Evolutionary conservation across 2,888 invertebrate genomes (phyloP).

Genomic region (Scaptomyza parva): DNA sequence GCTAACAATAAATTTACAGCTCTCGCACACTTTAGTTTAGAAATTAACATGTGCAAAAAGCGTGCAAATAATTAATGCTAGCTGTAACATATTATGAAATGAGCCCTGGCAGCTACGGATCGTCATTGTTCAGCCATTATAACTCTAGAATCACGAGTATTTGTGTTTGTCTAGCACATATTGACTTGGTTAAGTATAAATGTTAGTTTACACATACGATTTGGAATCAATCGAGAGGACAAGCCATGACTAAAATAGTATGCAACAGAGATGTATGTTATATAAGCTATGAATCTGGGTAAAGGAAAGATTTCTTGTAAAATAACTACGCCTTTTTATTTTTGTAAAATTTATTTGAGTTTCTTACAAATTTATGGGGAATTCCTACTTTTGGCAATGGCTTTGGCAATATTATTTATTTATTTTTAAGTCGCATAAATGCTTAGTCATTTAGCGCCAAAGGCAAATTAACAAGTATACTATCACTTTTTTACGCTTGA

Average conservation of each 20-base stretch:
- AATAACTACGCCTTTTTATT: background rate
- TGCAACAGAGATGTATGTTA: background rate
- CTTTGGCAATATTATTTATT: slow-evolving; percentile 3
- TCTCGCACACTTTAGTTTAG: slow-evolving; percentile 1
- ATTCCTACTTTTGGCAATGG: background rate
- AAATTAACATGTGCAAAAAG: slow-evolving; percentile 48
- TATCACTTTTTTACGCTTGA: slow-evolving; percentile 52
- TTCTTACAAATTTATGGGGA: background rate
- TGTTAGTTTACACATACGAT: background rate
- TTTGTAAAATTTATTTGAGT: background rate
- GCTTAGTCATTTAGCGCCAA: slow-evolving; percentile 33
- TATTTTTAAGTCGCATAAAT: slow-evolving; percentile 12
- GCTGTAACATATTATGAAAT: slow-evolving; percentile 23
- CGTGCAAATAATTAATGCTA: slow-evolving; percentile 10
- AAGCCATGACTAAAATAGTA: background rate
- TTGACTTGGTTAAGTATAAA: background rate
- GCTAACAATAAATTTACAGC: background rate
- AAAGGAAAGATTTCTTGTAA: background rate
- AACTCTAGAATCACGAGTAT: slow-evolving; percentile 5
- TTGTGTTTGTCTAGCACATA: slow-evolving; percentile 15
- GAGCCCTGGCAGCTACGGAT: background rate
- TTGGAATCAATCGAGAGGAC: background rate
- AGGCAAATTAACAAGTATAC: slow-evolving; percentile 30
- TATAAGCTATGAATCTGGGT: background rate
- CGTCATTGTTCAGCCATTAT: slow-evolving; percentile 11